Conservation (phyloP, 64 coral and sea anemone genomes). For the Astreopora myriophthalma region DNA sequence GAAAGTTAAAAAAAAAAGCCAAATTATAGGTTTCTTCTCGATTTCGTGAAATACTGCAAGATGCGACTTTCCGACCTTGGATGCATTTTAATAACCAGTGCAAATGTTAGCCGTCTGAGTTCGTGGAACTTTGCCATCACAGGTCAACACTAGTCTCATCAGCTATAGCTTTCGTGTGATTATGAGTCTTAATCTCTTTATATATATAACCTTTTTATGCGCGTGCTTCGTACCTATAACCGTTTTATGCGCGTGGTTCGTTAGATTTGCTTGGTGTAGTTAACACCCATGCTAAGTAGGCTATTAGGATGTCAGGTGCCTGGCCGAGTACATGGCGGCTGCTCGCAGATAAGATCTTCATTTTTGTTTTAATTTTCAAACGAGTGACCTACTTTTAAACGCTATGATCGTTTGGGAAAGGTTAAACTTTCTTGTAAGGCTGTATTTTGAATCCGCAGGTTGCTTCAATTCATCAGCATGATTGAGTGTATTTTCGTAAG, state of each 20-base stretch:
- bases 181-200: no score
- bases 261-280: neutral
- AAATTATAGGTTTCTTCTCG: neutral
- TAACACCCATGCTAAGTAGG: neutral
- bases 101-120: neutral
- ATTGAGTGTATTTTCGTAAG: no score
- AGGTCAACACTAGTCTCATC: no score
- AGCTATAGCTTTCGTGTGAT: no score
- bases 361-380: neutral
- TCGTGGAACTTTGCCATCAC: neutral
- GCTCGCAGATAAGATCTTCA: slow-evolving; percentile 32
- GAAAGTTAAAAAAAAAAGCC: neutral
- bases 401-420: neutral
- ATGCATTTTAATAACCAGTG: neutral
- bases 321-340: neutral
- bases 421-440: neutral
- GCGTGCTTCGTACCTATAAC: no score
- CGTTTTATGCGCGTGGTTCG: neutral
- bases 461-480: neutral
- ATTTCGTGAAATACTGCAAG: neutral
- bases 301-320: slow-evolving; percentile 5
- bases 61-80: neutral
- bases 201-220: no score
- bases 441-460: neutral
- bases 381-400: slow-evolving; percentile 3